A percentile compares a stretch with the other conserved stretches of the same genome.
These are phyloP conservation scores for Apeltes quadracus DNA, from an alignment of 2,113 vertebrate genomes.

Conservation along the genomic window DNA sequence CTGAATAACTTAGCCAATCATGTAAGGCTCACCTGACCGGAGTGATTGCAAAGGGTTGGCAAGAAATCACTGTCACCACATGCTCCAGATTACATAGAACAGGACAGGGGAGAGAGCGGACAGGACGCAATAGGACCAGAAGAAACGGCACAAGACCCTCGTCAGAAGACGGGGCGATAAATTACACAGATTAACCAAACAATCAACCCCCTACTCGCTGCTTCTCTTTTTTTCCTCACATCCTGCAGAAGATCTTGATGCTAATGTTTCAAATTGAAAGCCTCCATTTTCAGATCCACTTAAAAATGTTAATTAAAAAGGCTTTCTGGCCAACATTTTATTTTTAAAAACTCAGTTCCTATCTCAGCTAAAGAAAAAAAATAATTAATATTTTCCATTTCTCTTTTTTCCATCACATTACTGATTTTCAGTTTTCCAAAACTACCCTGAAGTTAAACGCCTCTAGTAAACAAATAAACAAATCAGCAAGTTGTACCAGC, in stretches of 20 bases:
- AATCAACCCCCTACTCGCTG: not conserved
- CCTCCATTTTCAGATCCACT: slow-evolving; percentile 42
- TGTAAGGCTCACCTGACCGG: slow-evolving; percentile 18
- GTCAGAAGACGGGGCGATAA: slow-evolving; percentile 12
- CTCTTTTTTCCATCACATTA: slow-evolving; percentile 12
- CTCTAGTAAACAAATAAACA: slow-evolving; percentile 22
- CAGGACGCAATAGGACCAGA: not conserved
- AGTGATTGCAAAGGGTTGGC: slow-evolving; percentile 4
- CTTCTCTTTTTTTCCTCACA: not conserved
- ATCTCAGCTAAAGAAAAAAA: slow-evolving; percentile 8
- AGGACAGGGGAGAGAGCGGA: not conserved
- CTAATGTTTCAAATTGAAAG: slow-evolving; percentile 42
- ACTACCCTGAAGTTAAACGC: slow-evolving; percentile 25
- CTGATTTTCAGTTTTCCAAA: slow-evolving; percentile 15
- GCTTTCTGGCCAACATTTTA: slow-evolving; percentile 15
- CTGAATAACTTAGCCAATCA: slow-evolving; percentile 14
- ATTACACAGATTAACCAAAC: slow-evolving; percentile 9
- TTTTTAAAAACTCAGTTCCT: slow-evolving; percentile 21
- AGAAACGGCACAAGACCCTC: not conserved
- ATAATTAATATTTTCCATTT: not conserved
- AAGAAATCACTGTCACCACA: slow-evolving; percentile 1
- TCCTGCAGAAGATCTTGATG: slow-evolving; percentile 20
- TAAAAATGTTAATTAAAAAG: slow-evolving; percentile 44
- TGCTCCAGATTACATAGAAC: not conserved
- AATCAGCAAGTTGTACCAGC: not conserved